Evolutionary conservation across 2,113 vertebrate species (phyloP).

Genomic region (Fregetta grallaria): DNA sequence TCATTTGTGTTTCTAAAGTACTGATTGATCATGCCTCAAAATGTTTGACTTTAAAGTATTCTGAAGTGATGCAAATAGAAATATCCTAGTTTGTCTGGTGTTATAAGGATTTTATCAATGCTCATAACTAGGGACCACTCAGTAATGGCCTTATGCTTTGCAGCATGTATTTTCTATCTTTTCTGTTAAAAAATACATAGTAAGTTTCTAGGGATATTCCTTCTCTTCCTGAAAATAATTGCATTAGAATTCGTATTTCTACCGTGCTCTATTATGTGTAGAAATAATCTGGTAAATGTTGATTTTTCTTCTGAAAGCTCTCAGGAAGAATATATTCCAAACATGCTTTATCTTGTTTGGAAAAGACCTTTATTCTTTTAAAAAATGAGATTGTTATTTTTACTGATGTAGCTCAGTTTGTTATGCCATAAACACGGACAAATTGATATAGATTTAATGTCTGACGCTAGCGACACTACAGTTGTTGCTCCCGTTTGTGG

Average conservation of each 20-base stretch:
- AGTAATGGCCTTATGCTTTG: neutral
- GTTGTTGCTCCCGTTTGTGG: neutral
- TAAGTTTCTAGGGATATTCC: neutral
- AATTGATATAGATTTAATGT: neutral
- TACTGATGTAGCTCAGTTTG: neutral
- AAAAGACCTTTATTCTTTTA: neutral
- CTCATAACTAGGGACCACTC: neutral
- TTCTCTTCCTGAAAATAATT: neutral
- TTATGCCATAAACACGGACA: neutral
- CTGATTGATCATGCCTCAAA: neutral
- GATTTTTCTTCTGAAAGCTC: neutral
- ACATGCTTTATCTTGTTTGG: neutral
- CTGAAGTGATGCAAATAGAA: neutral
- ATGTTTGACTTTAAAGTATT: neutral
- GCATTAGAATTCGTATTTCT: neutral
- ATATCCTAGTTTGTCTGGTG: neutral
- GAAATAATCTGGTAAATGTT: neutral
- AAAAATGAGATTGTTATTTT: neutral
- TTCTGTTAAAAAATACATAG: neutral
- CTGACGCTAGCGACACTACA: neutral
- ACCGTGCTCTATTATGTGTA: neutral
- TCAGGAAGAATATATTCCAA: neutral
- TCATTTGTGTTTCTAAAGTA: neutral
- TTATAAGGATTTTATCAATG: neutral
- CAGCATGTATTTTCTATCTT: neutral